Evolutionary conservation across 2,888 invertebrate species (phyloP).

Genomic region (Tenodera sinensis): DNA sequence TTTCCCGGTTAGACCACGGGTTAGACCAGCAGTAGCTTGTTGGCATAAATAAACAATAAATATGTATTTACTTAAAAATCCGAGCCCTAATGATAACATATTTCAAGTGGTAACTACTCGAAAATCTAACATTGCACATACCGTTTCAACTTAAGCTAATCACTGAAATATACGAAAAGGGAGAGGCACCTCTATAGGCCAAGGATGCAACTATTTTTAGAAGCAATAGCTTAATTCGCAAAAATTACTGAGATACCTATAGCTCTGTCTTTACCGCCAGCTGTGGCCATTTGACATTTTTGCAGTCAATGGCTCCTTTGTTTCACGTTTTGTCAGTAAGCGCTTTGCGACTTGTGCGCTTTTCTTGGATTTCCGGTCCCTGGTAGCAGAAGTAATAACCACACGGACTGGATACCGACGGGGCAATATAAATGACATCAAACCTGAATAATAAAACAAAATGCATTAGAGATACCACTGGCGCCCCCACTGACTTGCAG

Average conservation of each 20-base stretch:
- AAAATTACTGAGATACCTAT: not conserved
- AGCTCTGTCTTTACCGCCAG: not conserved
- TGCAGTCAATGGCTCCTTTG: not conserved
- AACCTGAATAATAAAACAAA: slow-evolving; percentile 15
- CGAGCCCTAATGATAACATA: no score
- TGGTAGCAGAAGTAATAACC: not conserved
- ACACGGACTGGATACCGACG: not conserved
- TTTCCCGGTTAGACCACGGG: no score
- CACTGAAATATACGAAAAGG: not conserved
- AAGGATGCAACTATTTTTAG: not conserved
- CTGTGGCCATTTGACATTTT: not conserved
- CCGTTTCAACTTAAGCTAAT: no score
- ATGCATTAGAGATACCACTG: not conserved
- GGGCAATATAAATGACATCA: slow-evolving; percentile 2
- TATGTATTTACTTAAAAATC: no score
- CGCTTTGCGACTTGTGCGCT: not conserved
- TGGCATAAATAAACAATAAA: no score
- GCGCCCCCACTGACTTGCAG: not conserved
- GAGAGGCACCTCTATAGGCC: not conserved
- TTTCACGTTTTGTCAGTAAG: not conserved
- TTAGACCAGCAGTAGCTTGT: no score
- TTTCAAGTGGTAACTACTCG: no score
- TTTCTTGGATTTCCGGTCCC: not conserved
- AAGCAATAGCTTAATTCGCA: not conserved
- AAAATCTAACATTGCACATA: no score